Base-by-base conservation (phyloP, 2,888 invertebrate species). In the Cerastoderma edule region DNA sequence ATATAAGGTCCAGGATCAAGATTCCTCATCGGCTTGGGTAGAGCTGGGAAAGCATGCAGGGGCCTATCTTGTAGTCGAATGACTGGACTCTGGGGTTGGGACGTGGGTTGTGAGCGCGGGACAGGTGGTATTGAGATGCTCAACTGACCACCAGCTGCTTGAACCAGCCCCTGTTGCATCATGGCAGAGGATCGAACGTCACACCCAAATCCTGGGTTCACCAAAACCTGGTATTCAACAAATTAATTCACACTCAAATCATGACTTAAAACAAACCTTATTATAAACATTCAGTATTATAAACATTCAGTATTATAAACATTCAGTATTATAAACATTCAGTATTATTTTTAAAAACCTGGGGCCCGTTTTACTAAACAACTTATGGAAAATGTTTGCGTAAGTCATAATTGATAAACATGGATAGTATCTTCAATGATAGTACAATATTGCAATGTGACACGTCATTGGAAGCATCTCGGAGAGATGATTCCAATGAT, bases 151-250 rank as follows among this genome's bases (percentile, higher is more conserved):
- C 65, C 30, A 1, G 13, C 48, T 39, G 65, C 28, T 8, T 19
- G 28, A 10, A 44, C 44, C 4, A 30, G 46, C 1, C 46, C 48
- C 24, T 39, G 65, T 1, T 48, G 16, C 35, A 64, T 30, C 28
- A 48, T 28, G n/a, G 66, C 22, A n/a, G 50, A n/a, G 3, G 87
- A 64, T 6, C 89, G 83, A 1, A 93, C 86, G 80, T 93, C 92
- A 67, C 84, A 83, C 28, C 93, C 93, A 83, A 78, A 90, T 8
- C 93, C 93, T 46, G 92, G 92, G 32, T 87, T 73, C 0, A 89
- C 89, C 32, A 93, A 72, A 19, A 93, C 89, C 91, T 92, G 69
- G 0, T 57, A 28, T 32, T 30, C n/a, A 39, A 16, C 39, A 8
- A 39, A 39, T 8, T 10, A 39, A 39, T 39, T 8, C 46, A 46